Evolutionary conservation across 2,113 vertebrate genomes (phyloP), one percentile per base, ranked within the genome.

Genomic region (Megaleporinus macrocephalus): DNA sequence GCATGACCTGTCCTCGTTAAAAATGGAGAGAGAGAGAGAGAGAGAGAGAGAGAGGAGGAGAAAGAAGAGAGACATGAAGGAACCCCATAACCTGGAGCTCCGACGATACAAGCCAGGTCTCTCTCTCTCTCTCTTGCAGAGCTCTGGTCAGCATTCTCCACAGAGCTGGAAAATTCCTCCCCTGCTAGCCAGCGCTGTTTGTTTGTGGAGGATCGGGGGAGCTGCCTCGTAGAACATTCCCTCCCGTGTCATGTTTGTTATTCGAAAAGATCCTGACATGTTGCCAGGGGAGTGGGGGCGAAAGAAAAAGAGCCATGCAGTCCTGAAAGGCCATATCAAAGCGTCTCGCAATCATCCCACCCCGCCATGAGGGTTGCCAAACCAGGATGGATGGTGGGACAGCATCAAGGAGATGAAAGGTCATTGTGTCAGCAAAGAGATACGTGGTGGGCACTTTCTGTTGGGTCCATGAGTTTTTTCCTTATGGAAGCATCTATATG

Each of bases 81-180:
- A 15, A 30, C 14, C 26, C 62, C 62, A 30, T n/a, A 65, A 30
- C 27, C 27, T 16, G 29, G 15, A 65, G 27, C 27, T 65, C 62
- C 5, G 14, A 18, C 7, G 27, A 22, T 65, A 51, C 14, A 1
- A 51, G 49, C 49, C 49, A 51, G 6, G 16, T 51, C 49, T 51
- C 49, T 51, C 16, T 36, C 76, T 53, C 41, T 77, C 75, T n/a
- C 76, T 70, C 29, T 41, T n/a, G 16, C n/a, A 49, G 13, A 22
- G 36, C 61, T 83, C 69, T 33, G 71, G 79, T 85, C 79, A 78
- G 80, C 76, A 84, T 71, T 79, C 76, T 71, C 74, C 68, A 61
- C 78, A 26, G 26, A 76, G 73, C 79, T 81, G 86, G 78, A 87
- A 87, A 78, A 85, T 83, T 81, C 81, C 65, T 78, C 78, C 72